Conservation (phyloP, 2,113 vertebrate genomes). For the Lagopus muta region DNA sequence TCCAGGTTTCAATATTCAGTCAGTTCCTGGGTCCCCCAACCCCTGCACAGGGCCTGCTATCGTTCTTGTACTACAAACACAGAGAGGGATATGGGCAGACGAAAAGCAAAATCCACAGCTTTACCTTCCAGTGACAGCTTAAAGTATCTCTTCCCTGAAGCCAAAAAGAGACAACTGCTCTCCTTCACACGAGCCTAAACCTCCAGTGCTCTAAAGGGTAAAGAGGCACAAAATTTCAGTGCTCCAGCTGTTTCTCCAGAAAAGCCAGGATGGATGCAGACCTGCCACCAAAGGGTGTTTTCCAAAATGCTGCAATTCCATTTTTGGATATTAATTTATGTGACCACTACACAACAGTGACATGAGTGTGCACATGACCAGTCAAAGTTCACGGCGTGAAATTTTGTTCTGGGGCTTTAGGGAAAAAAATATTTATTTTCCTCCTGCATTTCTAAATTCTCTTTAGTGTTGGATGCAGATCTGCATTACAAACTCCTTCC, state of each 20-base stretch:
- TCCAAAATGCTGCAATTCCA: neutral
- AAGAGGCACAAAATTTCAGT: neutral
- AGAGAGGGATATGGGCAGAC: neutral
- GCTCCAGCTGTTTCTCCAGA: neutral
- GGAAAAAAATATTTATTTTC: neutral
- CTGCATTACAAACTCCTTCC: neutral
- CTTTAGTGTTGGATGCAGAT: neutral
- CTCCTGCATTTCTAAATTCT: neutral
- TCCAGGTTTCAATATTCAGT: neutral
- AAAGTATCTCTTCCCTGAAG: neutral
- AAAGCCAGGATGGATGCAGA: neutral
- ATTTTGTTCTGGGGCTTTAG: neutral
- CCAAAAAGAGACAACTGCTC: neutral
- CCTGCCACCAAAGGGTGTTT: neutral
- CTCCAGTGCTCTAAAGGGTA: neutral
- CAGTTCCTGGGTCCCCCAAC: fast-evolving
- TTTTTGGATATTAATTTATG: neutral
- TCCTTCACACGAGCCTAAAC: neutral
- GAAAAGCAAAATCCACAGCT: neutral
- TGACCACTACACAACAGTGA: neutral
- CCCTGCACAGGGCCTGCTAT: neutral
- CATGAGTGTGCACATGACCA: fast-evolving
- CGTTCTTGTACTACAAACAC: neutral
- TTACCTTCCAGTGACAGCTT: neutral
- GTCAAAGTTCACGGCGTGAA: neutral